These are phyloP conservation scores for Nephrotoma guestfalica DNA, from an alignment of 2,888 invertebrate species.

Conservation along the genomic window DNA sequence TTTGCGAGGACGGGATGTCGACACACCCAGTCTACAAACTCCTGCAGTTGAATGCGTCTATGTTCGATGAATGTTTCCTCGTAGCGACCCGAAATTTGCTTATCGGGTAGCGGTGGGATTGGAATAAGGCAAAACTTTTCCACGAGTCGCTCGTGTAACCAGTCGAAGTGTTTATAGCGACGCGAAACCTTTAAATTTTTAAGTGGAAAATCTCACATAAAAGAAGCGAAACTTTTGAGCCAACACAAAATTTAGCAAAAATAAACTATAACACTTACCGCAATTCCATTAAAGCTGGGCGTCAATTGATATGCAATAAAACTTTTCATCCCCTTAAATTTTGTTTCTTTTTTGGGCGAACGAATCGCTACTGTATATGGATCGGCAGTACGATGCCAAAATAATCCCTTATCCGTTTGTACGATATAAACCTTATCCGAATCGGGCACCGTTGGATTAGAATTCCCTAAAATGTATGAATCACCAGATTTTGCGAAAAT, in stretches of 20 bases:
- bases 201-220: not conserved
- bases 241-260: not conserved
- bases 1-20: constrained; percentile 88
- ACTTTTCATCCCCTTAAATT: constrained; percentile 93
- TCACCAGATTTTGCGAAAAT: constrained; percentile 85
- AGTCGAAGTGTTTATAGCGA: constrained; percentile 97
- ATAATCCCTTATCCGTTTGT: constrained; percentile 56
- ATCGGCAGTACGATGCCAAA: constrained; percentile 61
- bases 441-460: constrained; percentile 50
- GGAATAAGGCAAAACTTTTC: constrained; percentile 91
- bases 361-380: constrained; percentile 76
- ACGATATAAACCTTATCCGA: constrained; percentile 56
- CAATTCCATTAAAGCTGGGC: constrained; percentile 85
- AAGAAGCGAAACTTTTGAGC: not conserved
- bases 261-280: constrained; percentile 40
- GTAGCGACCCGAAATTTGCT: constrained; percentile 92
- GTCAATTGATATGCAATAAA: constrained; percentile 94
- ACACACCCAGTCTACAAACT: constrained; percentile 94
- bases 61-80: constrained; percentile 96
- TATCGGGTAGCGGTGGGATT: constrained; percentile 94
- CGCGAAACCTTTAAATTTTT: constrained; percentile 40
- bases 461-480: constrained; percentile 64
- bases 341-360: constrained; percentile 94
- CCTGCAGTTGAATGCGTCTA: constrained; percentile 82
- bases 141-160: constrained; percentile 87